Conservation (phyloP, 2,113 vertebrate genomes). For the Alligator sinensis region DNA sequence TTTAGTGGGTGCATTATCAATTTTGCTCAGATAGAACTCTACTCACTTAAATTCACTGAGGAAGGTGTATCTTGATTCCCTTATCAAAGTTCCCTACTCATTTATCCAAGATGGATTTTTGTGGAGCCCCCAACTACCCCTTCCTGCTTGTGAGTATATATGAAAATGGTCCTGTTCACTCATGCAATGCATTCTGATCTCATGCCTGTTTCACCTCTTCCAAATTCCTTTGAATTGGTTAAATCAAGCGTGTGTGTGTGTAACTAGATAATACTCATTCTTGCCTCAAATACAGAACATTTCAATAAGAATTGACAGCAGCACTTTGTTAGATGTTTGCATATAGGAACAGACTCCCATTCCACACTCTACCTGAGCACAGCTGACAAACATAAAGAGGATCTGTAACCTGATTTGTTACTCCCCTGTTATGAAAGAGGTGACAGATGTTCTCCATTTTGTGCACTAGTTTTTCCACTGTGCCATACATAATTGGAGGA, state of each 20-base stretch:
- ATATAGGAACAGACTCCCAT: background rate
- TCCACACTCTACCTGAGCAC: conserved; percentile 4
- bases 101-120: background rate
- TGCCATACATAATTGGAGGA: conserved; percentile 1
- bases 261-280: background rate
- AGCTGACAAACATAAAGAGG: conserved; percentile 13
- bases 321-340: background rate
- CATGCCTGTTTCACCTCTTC: background rate
- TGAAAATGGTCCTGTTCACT: background rate
- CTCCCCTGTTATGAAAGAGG: background rate
- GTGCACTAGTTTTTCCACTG: conserved; percentile 3
- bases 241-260: no score
- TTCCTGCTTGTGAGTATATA: background rate
- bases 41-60: background rate
- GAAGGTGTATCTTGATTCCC: background rate
- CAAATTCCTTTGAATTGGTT: no score
- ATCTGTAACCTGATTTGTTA: background rate
- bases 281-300: background rate
- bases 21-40: background rate
- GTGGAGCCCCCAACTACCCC: background rate
- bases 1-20: background rate
- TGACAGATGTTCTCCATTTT: background rate
- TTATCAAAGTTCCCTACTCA: background rate
- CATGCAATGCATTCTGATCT: background rate
- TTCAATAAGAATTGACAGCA: background rate